Evolutionary conservation across 2,113 vertebrate genomes (phyloP).

Genomic region (Myotis yumanensis): DNA sequence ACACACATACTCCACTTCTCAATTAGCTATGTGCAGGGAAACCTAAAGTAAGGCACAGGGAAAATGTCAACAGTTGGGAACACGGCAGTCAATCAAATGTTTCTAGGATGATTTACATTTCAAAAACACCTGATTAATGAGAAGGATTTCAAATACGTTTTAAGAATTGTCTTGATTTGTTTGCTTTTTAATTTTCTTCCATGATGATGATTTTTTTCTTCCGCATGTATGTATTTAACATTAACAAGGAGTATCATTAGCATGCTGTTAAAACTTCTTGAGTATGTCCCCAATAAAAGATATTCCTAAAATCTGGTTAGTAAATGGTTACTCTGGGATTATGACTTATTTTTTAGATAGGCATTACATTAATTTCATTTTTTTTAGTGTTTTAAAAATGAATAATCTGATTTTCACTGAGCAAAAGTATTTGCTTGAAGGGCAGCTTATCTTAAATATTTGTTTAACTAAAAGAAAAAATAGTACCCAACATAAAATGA

Average conservation of each 20-base stretch:
- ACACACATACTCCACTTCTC: neutral
- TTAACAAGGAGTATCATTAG: neutral
- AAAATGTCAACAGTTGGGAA: conserved; percentile 4
- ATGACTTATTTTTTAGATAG: neutral
- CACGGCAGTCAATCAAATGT: conserved; percentile 60
- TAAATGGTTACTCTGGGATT: neutral
- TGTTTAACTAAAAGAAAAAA: neutral
- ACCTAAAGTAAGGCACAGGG: neutral
- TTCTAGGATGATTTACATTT: conserved; percentile 71
- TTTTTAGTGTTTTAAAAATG: neutral
- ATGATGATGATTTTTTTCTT: conserved; percentile 23
- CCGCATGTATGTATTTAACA: neutral
- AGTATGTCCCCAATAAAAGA: neutral
- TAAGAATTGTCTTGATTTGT: conserved; percentile 70
- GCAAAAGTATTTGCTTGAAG: neutral
- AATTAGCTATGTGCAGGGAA: neutral
- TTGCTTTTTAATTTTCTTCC: conserved; percentile 57
- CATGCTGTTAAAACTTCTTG: neutral
- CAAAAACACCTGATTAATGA: conserved; percentile 72
- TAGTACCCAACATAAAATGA: neutral
- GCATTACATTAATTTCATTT: neutral
- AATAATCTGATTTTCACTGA: neutral
- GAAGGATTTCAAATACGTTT: conserved; percentile 46
- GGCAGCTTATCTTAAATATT: neutral
- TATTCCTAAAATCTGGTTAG: neutral